Evolutionary conservation across 2,888 invertebrate genomes (phyloP).

Genomic region (Peribatodes rhomboidaria): DNA sequence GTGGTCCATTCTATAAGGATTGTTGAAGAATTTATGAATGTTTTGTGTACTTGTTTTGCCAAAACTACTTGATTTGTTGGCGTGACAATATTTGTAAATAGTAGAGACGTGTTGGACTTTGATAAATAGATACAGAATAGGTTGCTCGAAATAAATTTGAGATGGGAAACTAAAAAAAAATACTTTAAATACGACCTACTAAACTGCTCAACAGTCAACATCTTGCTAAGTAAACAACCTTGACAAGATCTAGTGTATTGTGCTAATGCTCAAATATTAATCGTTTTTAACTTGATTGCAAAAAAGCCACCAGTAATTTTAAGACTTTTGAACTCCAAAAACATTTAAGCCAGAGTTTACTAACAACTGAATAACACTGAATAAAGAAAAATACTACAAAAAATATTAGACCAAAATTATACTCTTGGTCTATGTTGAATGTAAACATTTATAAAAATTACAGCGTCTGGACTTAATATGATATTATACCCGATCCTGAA

Average conservation of each 20-base stretch:
- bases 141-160: slow-evolving; percentile 1
- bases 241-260: slow-evolving; percentile 30
- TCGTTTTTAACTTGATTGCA: neutral
- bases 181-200: neutral
- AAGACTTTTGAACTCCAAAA: neutral
- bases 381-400: too few species aligned
- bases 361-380: too few species aligned
- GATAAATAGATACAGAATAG: slow-evolving; percentile 11
- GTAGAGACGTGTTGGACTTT: slow-evolving; percentile 19
- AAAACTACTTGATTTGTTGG: slow-evolving; percentile 46
- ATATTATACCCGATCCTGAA: too few species aligned
- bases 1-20: slow-evolving; percentile 46
- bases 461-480: too few species aligned
- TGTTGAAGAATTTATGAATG: slow-evolving; percentile 40
- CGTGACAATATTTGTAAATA: slow-evolving; percentile 56
- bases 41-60: slow-evolving; percentile 43
- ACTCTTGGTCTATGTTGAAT: too few species aligned
- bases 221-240: slow-evolving; percentile 8
- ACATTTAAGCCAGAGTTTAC: neutral
- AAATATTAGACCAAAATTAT: too few species aligned
- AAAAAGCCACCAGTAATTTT: neutral
- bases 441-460: too few species aligned
- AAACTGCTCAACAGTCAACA: slow-evolving; percentile 16
- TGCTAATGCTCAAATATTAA: slow-evolving; percentile 45
- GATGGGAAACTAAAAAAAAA: neutral